A percentile compares a stretch with the other conserved stretches of the same genome.
These are phyloP conservation scores for Cephonodes hylas DNA, from an alignment of 2,888 invertebrate species.

Conservation along the genomic window DNA sequence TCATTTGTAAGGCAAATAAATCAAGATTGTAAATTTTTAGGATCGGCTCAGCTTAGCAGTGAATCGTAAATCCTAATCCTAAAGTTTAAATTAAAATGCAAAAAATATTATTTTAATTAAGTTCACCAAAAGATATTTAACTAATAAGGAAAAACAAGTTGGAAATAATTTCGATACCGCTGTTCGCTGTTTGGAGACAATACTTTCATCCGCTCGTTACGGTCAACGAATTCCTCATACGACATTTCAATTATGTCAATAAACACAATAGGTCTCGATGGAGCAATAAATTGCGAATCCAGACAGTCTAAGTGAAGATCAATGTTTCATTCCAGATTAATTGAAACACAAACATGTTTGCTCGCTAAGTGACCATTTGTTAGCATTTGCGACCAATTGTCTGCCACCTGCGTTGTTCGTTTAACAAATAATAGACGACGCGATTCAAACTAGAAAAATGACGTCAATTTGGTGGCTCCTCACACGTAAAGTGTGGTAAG, in stretches of 20 bases:
- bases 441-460: neutral
- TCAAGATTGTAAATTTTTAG: too few species aligned
- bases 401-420: slow-evolving; percentile 19
- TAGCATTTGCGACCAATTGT: slow-evolving; percentile 21
- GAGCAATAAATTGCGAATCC: slow-evolving; percentile 6
- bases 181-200: neutral
- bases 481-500: neutral
- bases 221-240: neutral
- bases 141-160: too few species aligned
- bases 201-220: neutral
- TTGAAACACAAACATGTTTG: slow-evolving; percentile 31
- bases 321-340: slow-evolving; percentile 49
- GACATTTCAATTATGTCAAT: slow-evolving; percentile 5
- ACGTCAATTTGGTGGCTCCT: neutral
- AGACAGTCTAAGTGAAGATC: slow-evolving; percentile 42
- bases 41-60: too few species aligned
- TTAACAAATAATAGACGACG: neutral
- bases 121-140: too few species aligned
- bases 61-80: too few species aligned
- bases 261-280: neutral
- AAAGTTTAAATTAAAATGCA: too few species aligned
- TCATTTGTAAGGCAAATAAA: too few species aligned
- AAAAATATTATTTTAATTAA: too few species aligned
- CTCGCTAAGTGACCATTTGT: slow-evolving; percentile 9
- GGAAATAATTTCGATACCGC: neutral